phyloP scores from a whole-genome alignment of 2,888 invertebrate species.

The Eupithecia subfuscata region DNA sequence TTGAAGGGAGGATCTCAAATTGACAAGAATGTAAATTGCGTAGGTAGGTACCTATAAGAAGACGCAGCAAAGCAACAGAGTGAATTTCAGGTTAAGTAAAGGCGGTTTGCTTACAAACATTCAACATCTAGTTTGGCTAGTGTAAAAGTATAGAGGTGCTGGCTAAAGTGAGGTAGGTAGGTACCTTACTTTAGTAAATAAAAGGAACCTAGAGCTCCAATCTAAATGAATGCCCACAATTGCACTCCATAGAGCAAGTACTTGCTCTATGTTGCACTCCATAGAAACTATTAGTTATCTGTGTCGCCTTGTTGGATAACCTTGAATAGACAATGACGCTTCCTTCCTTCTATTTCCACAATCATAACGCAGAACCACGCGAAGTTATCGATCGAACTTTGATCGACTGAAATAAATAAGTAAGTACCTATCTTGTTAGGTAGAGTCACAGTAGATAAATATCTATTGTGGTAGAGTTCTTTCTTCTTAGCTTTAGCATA shows the following conservation, averaged over 20 bases:
- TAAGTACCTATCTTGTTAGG: neutral
- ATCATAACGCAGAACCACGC: conserved; percentile 2
- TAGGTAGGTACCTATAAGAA: no score
- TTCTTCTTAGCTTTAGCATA: neutral
- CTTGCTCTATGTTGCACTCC: neutral
- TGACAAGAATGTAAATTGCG: no score
- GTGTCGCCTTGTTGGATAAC: neutral
- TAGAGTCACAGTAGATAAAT: no score
- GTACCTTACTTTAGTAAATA: no score
- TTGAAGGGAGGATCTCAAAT: no score
- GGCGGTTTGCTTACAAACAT: no score
- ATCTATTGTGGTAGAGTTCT: no score
- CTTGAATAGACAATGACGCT: neutral
- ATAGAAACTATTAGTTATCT: neutral
- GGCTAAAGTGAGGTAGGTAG: no score
- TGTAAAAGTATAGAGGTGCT: no score
- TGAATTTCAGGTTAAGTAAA: no score
- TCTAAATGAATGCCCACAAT: conserved; percentile 4
- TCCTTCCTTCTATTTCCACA: neutral
- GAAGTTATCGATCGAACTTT: neutral
- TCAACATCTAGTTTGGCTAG: no score
- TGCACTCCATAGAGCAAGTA: neutral
- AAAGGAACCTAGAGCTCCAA: neutral
- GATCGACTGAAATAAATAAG: neutral
- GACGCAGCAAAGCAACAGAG: no score